These are phyloP conservation scores for Rattus norvegicus DNA, from an alignment of 2,113 vertebrate species.

Conservation along the genomic window GRCr8 NC_086029.1:61142501-61143000, in stretches of 20 bases:
- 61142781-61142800: neutral
- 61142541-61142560: neutral
- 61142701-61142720: too few relatives aligned
- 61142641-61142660: neutral
- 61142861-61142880: neutral
- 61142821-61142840: neutral
- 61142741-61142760: too few relatives aligned
- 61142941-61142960: neutral
- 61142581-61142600: rapidly evolving
- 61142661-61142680: neutral
- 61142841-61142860: too few relatives aligned
- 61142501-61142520: neutral
- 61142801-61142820: neutral
- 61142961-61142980: neutral
- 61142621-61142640: neutral
- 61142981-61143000: neutral
- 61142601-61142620: neutral
- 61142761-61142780: neutral
- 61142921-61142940: neutral
- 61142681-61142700: too few relatives aligned
- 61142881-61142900: too few relatives aligned
- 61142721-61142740: neutral
- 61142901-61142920: neutral
- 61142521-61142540: neutral
- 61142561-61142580: rapidly evolving